Base-by-base conservation (phyloP, 2,113 vertebrate species). In the Platysternon megacephalum region DNA sequence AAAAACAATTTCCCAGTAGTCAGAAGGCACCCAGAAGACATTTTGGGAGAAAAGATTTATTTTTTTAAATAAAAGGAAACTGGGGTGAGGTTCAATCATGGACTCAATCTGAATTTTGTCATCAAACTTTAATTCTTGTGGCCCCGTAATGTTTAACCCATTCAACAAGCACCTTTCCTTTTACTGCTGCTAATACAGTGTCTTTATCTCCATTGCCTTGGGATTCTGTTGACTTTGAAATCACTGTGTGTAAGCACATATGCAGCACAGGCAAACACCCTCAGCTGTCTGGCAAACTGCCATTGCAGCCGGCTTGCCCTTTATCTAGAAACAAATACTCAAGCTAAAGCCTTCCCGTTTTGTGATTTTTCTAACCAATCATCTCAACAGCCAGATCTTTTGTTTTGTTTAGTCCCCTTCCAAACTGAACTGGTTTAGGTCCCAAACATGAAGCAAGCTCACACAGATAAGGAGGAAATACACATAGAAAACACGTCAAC, bases 401-500 rank as follows among this genome's bases (percentile, higher is more conserved):
- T 56, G 28, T 65, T 82, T 28, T 26, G 42, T 28, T 76, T 26
- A 28, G 42, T 16, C 83, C 51, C 53, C 2, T 44, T 79, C 74
- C 91, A 65, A 28, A 85, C 84, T 81, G 65, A 56, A 2, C 44
- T 74, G 1, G 2, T 58, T 94, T 96, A 53, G 90, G 82, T 68
- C 32, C 51, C 24, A 1, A 80, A 44, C 61, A 39, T 21, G 55
- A 79, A 76, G 9, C 19, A 3, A 76, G 84, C 8, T 78, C 39
- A 1, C n/a, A 14, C 86, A 0, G 4, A 32, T 84, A 65, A 90
- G 89, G 86, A 96, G 97, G 96, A 96, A 97, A 97, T 85, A 68
- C 93, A 92, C 7, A 0, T 56, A 2, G 87, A 88, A 89, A 65
- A 35, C 58, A 39, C 1, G 16, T 2, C 95, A 79, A 3, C 13